A percentile compares a stretch with the other conserved stretches of the same genome.
These are phyloP conservation scores for Myathropa florea DNA, from an alignment of 2,888 invertebrate genomes.

Conservation along the genomic window DNA sequence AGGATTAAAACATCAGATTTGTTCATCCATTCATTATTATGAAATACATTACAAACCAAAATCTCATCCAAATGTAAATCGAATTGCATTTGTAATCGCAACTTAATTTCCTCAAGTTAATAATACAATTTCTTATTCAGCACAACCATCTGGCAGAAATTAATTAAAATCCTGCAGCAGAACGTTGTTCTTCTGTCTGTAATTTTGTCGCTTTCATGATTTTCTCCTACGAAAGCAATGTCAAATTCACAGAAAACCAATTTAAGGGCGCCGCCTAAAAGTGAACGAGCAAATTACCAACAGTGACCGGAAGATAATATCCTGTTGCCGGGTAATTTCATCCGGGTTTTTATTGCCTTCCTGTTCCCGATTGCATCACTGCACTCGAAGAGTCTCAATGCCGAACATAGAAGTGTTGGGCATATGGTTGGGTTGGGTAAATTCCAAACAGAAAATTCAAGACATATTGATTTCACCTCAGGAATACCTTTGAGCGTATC, in stretches of 20 bases:
- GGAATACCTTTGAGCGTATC: slow-evolving; percentile 16
- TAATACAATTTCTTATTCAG: slow-evolving; percentile 16
- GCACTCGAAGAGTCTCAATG: not conserved
- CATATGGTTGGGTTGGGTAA: not conserved
- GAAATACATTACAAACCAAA: no score
- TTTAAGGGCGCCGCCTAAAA: slow-evolving; percentile 38
- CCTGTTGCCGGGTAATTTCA: slow-evolving; percentile 51
- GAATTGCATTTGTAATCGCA: slow-evolving; percentile 2
- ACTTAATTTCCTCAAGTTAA: slow-evolving; percentile 20
- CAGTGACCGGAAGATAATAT: slow-evolving; percentile 60
- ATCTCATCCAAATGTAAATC: not conserved
- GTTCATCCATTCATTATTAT: no score
- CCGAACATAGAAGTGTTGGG: not conserved
- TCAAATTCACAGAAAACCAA: slow-evolving; percentile 29
- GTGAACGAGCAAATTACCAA: slow-evolving; percentile 43
- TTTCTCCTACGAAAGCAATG: not conserved
- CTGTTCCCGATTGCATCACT: slow-evolving; percentile 35
- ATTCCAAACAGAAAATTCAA: not conserved
- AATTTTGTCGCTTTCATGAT: not conserved
- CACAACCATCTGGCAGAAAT: not conserved
- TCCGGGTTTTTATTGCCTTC: slow-evolving; percentile 34
- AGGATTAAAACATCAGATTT: no score
- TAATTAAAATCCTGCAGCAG: slow-evolving; percentile 31
- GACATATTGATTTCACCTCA: slow-evolving; percentile 14
- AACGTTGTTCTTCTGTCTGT: slow-evolving; percentile 8